These are phyloP conservation scores for Latrodectus geometricus DNA, from an alignment of 1,140 invertebrate species.

Conservation along the genomic window DNA sequence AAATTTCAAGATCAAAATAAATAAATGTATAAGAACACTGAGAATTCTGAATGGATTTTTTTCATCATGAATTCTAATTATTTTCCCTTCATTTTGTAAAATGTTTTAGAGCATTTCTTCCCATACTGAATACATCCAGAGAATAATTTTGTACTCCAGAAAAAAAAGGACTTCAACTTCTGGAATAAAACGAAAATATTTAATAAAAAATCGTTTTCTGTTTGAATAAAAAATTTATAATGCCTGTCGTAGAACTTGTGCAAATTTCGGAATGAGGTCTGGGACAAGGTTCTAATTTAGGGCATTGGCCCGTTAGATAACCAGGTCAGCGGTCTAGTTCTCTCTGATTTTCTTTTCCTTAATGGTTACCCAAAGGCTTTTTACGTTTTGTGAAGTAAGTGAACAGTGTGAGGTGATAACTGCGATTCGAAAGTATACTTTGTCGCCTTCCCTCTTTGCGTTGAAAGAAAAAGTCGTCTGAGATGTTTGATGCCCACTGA, in stretches of 20 bases:
- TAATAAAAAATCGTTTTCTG: too few relatives aligned
- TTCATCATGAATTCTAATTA: too few relatives aligned
- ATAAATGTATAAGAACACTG: too few relatives aligned
- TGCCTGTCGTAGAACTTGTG: neutral
- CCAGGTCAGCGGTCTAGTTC: conserved; percentile 58
- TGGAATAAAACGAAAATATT: too few relatives aligned
- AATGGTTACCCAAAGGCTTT: conserved; percentile 50
- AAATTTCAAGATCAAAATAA: too few relatives aligned
- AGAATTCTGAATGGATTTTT: too few relatives aligned
- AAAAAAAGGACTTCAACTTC: too few relatives aligned
- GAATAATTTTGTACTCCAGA: too few relatives aligned
- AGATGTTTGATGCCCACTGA: neutral
- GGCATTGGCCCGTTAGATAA: conserved; percentile 55
- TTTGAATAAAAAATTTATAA: too few relatives aligned
- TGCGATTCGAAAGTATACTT: conserved; percentile 23
- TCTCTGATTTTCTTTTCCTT: conserved; percentile 52
- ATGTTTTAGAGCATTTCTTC: too few relatives aligned
- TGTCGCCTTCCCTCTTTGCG: neutral
- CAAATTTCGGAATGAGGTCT: conserved; percentile 58
- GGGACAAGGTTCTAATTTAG: conserved; percentile 55
- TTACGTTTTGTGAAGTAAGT: conserved; percentile 14
- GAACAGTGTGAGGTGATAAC: conserved; percentile 8
- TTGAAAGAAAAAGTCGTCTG: conserved; percentile 19
- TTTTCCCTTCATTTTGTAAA: too few relatives aligned
- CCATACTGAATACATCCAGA: too few relatives aligned